These are phyloP conservation scores for Rostratula benghalensis DNA, from an alignment of 2,113 vertebrate species.

Conservation along the genomic window DNA sequence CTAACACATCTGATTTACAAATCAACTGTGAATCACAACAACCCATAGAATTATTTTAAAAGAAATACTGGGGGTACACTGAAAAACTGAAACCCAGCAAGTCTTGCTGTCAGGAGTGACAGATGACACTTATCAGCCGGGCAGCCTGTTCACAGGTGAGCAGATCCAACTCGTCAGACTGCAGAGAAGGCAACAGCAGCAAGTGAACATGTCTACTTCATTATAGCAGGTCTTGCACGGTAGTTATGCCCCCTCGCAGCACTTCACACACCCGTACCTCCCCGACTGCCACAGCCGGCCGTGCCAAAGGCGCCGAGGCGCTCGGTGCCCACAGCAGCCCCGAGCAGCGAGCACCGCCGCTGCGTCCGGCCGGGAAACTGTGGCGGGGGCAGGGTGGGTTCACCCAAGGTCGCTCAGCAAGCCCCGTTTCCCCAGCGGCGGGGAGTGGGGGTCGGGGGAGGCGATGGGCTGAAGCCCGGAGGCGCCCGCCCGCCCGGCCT, in stretches of 20 bases:
- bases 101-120: not conserved
- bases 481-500: not conserved
- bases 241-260: not conserved
- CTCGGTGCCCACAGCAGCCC: not conserved
- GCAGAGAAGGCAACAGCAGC: not conserved
- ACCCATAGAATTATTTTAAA: not conserved
- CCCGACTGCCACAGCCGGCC: not conserved
- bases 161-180: not conserved
- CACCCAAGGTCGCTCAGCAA: conserved; percentile 23
- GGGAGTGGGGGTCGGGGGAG: not conserved
- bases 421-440: not conserved
- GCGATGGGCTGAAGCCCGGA: not conserved
- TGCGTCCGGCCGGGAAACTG: not conserved
- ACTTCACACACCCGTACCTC: not conserved
- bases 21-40: not conserved
- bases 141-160: not conserved
- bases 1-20: not conserved
- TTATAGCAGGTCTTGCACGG: not conserved
- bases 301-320: not conserved
- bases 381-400: not conserved
- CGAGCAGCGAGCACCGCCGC: not conserved
- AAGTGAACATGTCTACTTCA: not conserved
- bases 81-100: not conserved
- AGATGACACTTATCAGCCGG: not conserved
- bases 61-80: not conserved